A percentile compares a stretch with the other conserved stretches of the same genome.
Evolutionary conservation across 2,797 vertebrate species (phyloP).

Genomic region (Chelon labrosus): DNA sequence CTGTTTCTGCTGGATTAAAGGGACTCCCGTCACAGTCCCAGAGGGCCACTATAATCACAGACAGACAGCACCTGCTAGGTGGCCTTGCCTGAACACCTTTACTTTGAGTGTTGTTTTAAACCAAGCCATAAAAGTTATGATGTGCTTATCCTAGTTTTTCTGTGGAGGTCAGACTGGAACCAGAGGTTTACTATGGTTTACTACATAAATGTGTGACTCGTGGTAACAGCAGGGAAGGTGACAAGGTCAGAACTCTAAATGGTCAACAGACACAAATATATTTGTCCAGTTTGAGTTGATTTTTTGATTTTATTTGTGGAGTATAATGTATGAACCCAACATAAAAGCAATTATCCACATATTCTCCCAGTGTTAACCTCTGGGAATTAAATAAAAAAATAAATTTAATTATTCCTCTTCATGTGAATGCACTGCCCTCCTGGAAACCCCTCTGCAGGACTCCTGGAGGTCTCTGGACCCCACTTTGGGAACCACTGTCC

Average conservation of each 20-base stretch:
- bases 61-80: conserved; percentile 47
- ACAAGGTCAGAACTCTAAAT: not conserved
- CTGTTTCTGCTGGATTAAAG: conserved; percentile 67
- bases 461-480: conserved; percentile 49
- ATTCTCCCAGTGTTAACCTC: conserved; percentile 9
- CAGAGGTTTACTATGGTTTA: conserved; percentile 28
- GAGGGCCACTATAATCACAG: conserved; percentile 49
- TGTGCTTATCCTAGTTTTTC: conserved; percentile 24
- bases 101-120: conserved; percentile 65
- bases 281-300: not conserved
- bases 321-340: not conserved
- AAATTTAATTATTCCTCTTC: conserved; percentile 32
- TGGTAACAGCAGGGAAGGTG: not conserved
- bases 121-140: conserved; percentile 52
- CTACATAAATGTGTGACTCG: conserved; percentile 1
- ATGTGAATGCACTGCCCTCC: conserved; percentile 15
- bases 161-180: conserved; percentile 6
- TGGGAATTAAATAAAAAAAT: conserved; percentile 19
- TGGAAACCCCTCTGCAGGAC: conserved; percentile 21
- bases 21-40: conserved; percentile 35
- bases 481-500: conserved; percentile 69
- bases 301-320: conserved; percentile 7
- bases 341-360: conserved; percentile 8
- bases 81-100: conserved; percentile 52
- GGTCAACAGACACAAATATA: not conserved